Evolutionary conservation across 2,113 vertebrate species (phyloP).

Genomic region (Ammospiza caudacuta): DNA sequence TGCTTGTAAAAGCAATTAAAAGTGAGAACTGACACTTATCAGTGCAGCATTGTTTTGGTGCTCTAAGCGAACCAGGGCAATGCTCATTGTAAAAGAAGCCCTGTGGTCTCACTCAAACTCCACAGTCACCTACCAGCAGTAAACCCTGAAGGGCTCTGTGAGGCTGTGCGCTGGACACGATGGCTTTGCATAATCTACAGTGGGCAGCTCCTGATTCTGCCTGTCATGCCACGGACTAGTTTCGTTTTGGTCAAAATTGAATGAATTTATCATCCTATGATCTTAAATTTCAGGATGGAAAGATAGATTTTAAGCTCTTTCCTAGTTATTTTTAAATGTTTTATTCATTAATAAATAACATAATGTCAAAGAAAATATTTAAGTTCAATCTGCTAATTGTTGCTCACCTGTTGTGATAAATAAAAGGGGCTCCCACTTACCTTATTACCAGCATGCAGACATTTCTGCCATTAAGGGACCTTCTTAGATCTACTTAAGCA

Average conservation of each 20-base stretch:
- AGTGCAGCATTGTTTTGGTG: neutral
- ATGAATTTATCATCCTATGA: neutral
- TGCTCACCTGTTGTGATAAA: neutral
- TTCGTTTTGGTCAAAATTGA: neutral
- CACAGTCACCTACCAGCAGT: neutral
- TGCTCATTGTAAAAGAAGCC: neutral
- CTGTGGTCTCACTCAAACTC: rapidly evolving
- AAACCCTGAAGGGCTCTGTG: rapidly evolving
- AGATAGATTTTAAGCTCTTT: neutral
- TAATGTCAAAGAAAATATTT: neutral
- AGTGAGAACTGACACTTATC: neutral
- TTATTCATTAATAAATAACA: neutral
- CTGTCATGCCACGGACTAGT: too few species aligned
- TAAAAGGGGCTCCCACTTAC: neutral
- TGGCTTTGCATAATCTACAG: neutral
- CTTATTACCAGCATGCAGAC: neutral
- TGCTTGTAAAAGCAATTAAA: neutral
- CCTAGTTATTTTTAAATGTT: neutral
- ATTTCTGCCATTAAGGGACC: neutral
- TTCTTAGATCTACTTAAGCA: neutral
- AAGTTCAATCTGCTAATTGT: neutral
- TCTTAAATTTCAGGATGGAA: neutral
- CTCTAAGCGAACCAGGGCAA: neutral
- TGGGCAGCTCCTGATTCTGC: neutral
- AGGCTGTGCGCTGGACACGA: neutral